A percentile compares a stretch with the other conserved stretches of the same genome.
Evolutionary conservation across 2,888 invertebrate genomes (phyloP).

Genomic region (Margaritifera margaritifera): DNA sequence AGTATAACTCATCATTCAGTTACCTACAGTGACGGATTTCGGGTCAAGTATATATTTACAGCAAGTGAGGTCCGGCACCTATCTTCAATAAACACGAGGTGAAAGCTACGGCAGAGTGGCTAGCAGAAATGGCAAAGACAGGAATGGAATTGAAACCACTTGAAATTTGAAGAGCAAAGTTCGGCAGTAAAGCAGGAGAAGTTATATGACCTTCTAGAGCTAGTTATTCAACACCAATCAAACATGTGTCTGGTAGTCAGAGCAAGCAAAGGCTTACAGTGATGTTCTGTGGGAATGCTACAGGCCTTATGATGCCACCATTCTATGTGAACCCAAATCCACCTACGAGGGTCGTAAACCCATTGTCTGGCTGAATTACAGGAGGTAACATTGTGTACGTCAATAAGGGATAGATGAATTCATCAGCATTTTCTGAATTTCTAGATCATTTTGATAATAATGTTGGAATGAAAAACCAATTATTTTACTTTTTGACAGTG

Average conservation of each 20-base stretch:
- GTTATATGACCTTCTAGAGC: too few relatives aligned
- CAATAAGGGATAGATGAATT: conserved; percentile 34
- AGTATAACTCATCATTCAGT: too few relatives aligned
- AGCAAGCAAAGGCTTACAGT: conserved; percentile 26
- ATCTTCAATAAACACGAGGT: conserved; percentile 17
- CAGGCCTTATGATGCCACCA: conserved; percentile 28
- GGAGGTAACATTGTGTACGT: conserved; percentile 26
- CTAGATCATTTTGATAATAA: conserved; percentile 23
- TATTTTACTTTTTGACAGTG: conserved; percentile 28
- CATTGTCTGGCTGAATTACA: conserved; percentile 18
- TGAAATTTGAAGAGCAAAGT: conserved; percentile 21
- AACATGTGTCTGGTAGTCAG: conserved; percentile 22
- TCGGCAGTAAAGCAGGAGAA: too few relatives aligned
- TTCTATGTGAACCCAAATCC: conserved; percentile 26
- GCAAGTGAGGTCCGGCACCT: conserved; percentile 14
- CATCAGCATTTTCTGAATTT: conserved; percentile 16
- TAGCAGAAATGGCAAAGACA: conserved; percentile 18
- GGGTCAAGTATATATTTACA: too few relatives aligned
- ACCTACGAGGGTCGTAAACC: conserved; percentile 17
- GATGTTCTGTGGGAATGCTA: conserved; percentile 32
- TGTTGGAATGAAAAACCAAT: conserved; percentile 26
- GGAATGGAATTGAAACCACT: conserved; percentile 26
- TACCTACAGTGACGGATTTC: too few relatives aligned
- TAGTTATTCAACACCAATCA: too few relatives aligned
- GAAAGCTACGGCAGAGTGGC: conserved; percentile 19